Conservation (phyloP, 2,888 invertebrate species). For the Polymixis flavicincta region DNA sequence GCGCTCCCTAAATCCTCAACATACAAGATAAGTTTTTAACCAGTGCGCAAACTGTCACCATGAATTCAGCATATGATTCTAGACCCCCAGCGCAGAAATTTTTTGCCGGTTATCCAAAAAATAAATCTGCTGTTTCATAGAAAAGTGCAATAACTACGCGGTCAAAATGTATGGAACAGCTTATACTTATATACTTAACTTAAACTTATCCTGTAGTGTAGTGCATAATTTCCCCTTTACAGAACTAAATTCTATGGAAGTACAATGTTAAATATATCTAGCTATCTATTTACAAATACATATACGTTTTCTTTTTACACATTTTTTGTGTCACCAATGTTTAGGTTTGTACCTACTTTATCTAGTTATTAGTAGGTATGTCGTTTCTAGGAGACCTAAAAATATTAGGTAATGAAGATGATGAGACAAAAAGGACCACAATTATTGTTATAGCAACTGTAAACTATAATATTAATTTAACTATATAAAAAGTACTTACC, state of each 20-base stretch:
- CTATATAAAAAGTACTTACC: not conserved
- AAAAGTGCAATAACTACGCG: too few relatives aligned
- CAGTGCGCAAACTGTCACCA: too few relatives aligned
- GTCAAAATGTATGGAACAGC: too few relatives aligned
- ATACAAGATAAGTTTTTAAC: too few relatives aligned
- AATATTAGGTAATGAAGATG: not conserved
- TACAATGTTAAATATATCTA: constrained; percentile 5
- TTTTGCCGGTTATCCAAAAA: too few relatives aligned
- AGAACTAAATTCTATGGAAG: constrained; percentile 4
- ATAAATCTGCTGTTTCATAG: too few relatives aligned
- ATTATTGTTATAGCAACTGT: not conserved
- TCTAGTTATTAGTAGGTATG: not conserved
- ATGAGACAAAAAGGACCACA: not conserved
- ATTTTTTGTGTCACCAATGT: not conserved
- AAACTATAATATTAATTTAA: not conserved
- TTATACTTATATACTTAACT: too few relatives aligned
- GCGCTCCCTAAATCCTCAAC: not conserved
- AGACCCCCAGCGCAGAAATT: too few relatives aligned
- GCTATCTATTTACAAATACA: too few relatives aligned
- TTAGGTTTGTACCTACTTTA: not conserved
- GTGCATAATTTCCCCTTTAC: not conserved
- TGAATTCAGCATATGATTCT: too few relatives aligned
- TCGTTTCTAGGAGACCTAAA: not conserved
- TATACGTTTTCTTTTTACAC: not conserved
- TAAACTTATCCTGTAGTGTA: too few relatives aligned